Percentiles rank a stretch among this genome's conserved stretches.
Evolutionary conservation across 2,888 invertebrate genomes (phyloP).

Genomic region (Athalia circularis): DNA sequence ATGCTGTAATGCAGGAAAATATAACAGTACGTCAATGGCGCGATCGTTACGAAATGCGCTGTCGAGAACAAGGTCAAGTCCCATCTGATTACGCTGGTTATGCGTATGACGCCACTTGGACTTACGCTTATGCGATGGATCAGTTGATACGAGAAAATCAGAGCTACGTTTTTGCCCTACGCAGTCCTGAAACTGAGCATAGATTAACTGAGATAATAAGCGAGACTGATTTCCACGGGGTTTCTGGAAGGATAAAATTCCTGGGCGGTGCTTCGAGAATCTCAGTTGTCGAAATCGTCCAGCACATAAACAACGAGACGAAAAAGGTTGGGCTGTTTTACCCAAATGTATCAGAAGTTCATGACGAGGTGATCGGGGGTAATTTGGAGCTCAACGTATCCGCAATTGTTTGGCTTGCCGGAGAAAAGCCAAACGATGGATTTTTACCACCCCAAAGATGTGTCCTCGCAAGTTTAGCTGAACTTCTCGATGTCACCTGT

Average conservation of each 20-base stretch:
- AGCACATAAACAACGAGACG: constrained; percentile 77
- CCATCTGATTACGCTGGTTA: constrained; percentile 83
- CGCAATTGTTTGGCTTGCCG: constrained; percentile 81
- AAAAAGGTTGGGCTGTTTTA: constrained; percentile 77
- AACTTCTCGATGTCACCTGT: constrained; percentile 82
- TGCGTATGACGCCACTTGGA: constrained; percentile 90
- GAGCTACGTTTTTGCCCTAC: constrained; percentile 77
- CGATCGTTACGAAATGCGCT: constrained; percentile 70
- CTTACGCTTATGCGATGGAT: constrained; percentile 84
- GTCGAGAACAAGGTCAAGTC: constrained; percentile 59
- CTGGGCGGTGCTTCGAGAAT: constrained; percentile 82
- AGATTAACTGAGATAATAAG: constrained; percentile 80
- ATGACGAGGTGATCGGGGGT: constrained; percentile 76
- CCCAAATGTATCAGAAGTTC: constrained; percentile 75
- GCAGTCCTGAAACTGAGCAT: constrained; percentile 76
- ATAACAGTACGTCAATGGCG: constrained; percentile 81
- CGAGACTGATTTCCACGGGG: constrained; percentile 83
- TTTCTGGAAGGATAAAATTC: constrained; percentile 84
- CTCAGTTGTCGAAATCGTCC: constrained; percentile 78
- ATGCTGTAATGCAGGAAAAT: constrained; percentile 80
- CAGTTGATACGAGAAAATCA: constrained; percentile 79
- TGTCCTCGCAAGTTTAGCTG: constrained; percentile 81
- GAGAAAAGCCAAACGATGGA: constrained; percentile 82
- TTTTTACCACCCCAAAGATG: constrained; percentile 79
- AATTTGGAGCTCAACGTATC: constrained; percentile 76